Conservation (phyloP, 2,888 invertebrate species). For the Drosophila robusta region DNA sequence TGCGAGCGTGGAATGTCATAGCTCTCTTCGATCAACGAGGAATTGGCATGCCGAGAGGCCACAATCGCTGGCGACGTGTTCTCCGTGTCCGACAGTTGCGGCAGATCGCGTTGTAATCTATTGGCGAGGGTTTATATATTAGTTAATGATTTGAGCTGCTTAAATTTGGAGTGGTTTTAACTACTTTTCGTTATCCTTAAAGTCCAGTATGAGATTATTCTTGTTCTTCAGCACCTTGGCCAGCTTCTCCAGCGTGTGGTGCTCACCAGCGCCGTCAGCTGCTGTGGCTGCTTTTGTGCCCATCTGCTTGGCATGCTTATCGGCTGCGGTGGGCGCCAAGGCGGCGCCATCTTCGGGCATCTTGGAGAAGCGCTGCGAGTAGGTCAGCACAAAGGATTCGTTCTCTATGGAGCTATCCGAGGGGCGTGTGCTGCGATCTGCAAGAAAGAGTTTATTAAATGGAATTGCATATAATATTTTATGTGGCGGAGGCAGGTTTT, state of each 20-base stretch:
- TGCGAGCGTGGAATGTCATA: constrained; percentile 91
- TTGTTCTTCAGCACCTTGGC: constrained; percentile 88
- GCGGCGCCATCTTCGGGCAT: constrained; percentile 81
- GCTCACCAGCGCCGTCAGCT: constrained; percentile 50
- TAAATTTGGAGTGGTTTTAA: background rate
- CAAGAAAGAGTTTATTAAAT: background rate
- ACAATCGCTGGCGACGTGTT: constrained; percentile 85
- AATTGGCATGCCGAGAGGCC: constrained; percentile 82
- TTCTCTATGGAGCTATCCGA: constrained; percentile 87
- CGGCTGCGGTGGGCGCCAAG: constrained; percentile 10
- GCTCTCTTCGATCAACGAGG: constrained; percentile 86
- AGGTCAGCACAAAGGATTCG: constrained; percentile 86
- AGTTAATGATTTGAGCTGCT: background rate
- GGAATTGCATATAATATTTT: too few species aligned
- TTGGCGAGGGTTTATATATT: background rate
- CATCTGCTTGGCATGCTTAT: constrained; percentile 34
- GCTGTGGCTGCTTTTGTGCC: constrained; percentile 87
- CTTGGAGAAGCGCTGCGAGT: constrained; percentile 87
- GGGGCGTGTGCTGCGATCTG: constrained; percentile 86
- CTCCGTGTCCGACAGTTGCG: constrained; percentile 85
- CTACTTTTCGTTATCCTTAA: constrained; percentile 85
- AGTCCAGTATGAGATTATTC: constrained; percentile 81
- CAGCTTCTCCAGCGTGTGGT: constrained; percentile 67
- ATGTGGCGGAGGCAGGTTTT: too few species aligned
- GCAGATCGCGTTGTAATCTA: constrained; percentile 82